phyloP scores from a whole-genome alignment of 2,797 vertebrate genomes.

The Dipus sagitta region DNA sequence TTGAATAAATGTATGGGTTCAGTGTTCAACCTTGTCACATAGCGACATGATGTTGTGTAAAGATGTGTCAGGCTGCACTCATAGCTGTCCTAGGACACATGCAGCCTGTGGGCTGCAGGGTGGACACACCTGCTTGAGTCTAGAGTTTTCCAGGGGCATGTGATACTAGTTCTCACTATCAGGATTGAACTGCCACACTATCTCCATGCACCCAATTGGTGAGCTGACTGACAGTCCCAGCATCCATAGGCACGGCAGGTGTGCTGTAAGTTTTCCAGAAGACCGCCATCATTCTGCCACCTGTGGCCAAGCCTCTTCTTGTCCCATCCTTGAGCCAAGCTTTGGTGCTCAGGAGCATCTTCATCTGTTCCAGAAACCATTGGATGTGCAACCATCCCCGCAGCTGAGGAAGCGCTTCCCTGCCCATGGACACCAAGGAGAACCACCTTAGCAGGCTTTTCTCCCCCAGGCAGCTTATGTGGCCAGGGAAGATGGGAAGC shows the following conservation, averaged over 20 bases:
- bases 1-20: neutral
- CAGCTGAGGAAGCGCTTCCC: too few relatives aligned
- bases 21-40: neutral
- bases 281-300: neutral
- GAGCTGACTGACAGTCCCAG: neutral
- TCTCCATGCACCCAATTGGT: neutral
- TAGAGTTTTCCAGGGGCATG: neutral
- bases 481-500: neutral
- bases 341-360: neutral
- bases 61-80: too few relatives aligned
- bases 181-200: neutral
- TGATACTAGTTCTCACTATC: neutral
- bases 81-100: too few relatives aligned
- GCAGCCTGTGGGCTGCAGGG: too few relatives aligned
- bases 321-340: neutral
- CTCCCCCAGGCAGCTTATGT: neutral
- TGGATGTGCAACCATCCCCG: neutral
- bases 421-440: accelerated
- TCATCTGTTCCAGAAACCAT: neutral
- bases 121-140: neutral
- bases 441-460: neutral
- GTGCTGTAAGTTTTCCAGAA: neutral
- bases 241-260: neutral
- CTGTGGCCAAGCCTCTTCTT: neutral
- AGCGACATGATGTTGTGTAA: too few relatives aligned